Evolutionary conservation across 2,888 invertebrate genomes (phyloP).

Genomic region (Desoria tigrina): DNA sequence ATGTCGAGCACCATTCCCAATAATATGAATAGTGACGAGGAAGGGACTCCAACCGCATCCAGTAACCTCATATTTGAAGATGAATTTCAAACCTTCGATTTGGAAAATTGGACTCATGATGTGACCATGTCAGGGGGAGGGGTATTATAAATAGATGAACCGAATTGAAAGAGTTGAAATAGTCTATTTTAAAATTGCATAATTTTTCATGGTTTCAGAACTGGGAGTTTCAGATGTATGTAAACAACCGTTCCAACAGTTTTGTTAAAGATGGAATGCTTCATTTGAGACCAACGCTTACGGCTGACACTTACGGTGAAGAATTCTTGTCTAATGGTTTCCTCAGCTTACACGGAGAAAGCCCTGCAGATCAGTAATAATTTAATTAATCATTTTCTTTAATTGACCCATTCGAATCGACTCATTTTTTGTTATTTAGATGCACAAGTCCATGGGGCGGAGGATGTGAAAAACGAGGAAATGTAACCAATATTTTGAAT

Average conservation of each 20-base stretch:
- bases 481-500: constrained; percentile 17
- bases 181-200: background rate
- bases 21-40: too few relatives aligned
- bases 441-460: constrained; percentile 13
- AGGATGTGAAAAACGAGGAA: constrained; percentile 22
- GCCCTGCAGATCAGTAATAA: background rate
- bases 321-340: constrained; percentile 35
- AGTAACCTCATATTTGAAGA: constrained; percentile 66
- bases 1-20: too few relatives aligned
- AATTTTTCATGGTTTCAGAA: background rate
- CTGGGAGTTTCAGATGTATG: constrained; percentile 26
- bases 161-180: background rate
- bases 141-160: too few relatives aligned
- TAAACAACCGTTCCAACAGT: constrained; percentile 31
- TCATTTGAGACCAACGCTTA: constrained; percentile 30
- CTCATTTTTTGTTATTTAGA: constrained; percentile 14
- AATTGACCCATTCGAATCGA: background rate
- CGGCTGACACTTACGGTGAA: constrained; percentile 32
- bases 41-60: too few relatives aligned
- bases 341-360: constrained; percentile 11
- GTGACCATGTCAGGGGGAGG: constrained; percentile 66
- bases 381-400: background rate
- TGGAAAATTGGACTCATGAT: constrained; percentile 67
- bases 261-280: constrained; percentile 27
- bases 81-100: constrained; percentile 64